Conservation (phyloP, 2,113 vertebrate genomes). For the Crotalus horridus region DNA sequence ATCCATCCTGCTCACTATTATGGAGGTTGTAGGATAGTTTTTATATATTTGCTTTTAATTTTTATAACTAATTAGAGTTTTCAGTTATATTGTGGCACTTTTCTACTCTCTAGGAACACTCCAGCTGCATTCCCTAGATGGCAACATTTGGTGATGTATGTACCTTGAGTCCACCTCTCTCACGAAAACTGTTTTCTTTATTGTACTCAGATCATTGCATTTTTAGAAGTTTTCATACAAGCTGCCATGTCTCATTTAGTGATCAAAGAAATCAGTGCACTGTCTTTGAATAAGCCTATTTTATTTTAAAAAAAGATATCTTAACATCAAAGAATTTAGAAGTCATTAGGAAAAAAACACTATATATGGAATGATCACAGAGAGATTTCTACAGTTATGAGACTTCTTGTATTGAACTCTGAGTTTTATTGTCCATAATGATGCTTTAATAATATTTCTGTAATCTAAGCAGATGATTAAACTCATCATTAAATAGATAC, state of each 20-base stretch:
- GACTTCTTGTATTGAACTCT: not conserved
- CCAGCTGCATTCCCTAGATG: slow-evolving; percentile 26
- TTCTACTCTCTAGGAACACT: slow-evolving; percentile 24
- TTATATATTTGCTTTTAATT: slow-evolving; percentile 19
- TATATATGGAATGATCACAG: not conserved
- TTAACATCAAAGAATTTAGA: not conserved
- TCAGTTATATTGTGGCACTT: not conserved
- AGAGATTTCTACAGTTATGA: not conserved
- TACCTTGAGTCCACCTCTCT: too few species aligned
- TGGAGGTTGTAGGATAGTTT: not conserved
- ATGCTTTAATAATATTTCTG: slow-evolving; percentile 9
- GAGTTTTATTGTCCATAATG: slow-evolving; percentile 10
- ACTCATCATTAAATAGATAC: slow-evolving; percentile 1
- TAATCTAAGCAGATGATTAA: slow-evolving; percentile 3
- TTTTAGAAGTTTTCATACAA: slow-evolving; percentile 12
- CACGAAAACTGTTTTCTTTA: not conserved
- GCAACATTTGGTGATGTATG: slow-evolving; percentile 27
- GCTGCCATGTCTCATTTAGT: not conserved
- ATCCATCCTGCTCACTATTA: not conserved
- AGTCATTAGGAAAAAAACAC: not conserved
- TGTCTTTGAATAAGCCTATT: not conserved
- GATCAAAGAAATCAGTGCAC: not conserved
- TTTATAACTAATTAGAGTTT: slow-evolving; percentile 16
- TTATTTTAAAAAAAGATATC: not conserved
- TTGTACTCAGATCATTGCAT: not conserved